Evolutionary conservation across 2,113 vertebrate species (phyloP).

Genomic region (Paramisgurnus dabryanus): DNA sequence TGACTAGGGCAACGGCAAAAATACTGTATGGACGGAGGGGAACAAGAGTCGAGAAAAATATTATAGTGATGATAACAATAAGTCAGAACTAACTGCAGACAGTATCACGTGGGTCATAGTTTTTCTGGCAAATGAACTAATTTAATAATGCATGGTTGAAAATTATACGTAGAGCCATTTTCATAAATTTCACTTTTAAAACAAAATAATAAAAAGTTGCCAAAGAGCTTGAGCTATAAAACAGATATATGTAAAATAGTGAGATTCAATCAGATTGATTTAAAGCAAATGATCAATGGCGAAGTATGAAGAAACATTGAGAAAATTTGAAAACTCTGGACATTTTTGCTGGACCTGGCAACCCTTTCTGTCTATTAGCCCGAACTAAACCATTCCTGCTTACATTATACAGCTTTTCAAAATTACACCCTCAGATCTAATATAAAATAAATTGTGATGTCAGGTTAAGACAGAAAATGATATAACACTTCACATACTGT

Average conservation of each 20-base stretch:
- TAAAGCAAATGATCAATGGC: neutral
- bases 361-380: neutral
- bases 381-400: neutral
- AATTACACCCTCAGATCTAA: neutral
- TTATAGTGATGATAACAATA: neutral
- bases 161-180: too few species aligned
- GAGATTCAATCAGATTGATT: neutral
- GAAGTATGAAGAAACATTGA: too few species aligned
- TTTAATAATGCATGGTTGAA: neutral
- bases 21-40: conserved; percentile 12
- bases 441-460: neutral
- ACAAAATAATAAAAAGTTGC: neutral
- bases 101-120: neutral
- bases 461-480: neutral
- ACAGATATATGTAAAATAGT: too few species aligned
- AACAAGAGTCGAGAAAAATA: neutral
- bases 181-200: neutral
- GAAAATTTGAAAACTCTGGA: too few species aligned
- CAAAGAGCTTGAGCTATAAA: too few species aligned
- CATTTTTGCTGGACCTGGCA: neutral
- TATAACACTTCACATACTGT: conserved; percentile 1
- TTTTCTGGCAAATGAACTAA: neutral
- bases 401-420: neutral
- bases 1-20: neutral
- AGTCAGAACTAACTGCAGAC: neutral